phyloP scores from a whole-genome alignment of 2,797 vertebrate genomes.

The Adrianichthys oophorus region DNA sequence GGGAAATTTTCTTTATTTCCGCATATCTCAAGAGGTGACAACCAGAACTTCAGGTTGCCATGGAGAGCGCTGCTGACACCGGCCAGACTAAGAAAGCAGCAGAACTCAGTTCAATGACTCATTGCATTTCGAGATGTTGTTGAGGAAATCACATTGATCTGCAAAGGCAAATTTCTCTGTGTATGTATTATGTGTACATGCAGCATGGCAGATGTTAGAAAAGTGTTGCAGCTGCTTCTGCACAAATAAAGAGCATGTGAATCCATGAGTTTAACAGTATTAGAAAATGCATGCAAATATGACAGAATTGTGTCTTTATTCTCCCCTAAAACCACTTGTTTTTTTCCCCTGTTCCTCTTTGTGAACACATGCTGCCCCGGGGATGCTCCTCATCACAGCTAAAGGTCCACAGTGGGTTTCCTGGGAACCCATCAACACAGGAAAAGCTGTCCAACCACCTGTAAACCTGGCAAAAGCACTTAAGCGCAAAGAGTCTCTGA shows the following conservation, averaged over 20 bases:
- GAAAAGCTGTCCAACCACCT: conserved; percentile 36
- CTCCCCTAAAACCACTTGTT: not conserved
- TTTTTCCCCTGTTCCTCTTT: conserved; percentile 3
- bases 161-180: conserved; percentile 50
- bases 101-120: conserved; percentile 60
- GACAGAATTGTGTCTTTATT: conserved; percentile 4
- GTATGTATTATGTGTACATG: conserved; percentile 36
- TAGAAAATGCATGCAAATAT: conserved; percentile 2
- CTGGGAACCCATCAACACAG: conserved; percentile 14
- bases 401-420: conserved; percentile 32
- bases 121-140: conserved; percentile 63
- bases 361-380: conserved; percentile 31
- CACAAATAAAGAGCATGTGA: conserved; percentile 31
- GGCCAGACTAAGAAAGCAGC: conserved; percentile 63
- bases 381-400: conserved; percentile 36
- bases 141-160: conserved; percentile 63
- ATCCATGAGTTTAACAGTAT: too few relatives aligned
- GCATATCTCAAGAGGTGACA: conserved; percentile 64
- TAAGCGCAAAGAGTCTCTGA: conserved; percentile 36
- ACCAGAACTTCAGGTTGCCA: conserved; percentile 74
- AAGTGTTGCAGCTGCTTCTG: conserved; percentile 26
- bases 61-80: conserved; percentile 61
- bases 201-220: conserved; percentile 41
- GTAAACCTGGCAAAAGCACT: conserved; percentile 48
- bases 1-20: conserved; percentile 66